A percentile compares a stretch with the other conserved stretches of the same genome.
These are phyloP conservation scores for Nephotettix cincticeps DNA, from an alignment of 1,140 invertebrate species.

Conservation along the genomic window DNA sequence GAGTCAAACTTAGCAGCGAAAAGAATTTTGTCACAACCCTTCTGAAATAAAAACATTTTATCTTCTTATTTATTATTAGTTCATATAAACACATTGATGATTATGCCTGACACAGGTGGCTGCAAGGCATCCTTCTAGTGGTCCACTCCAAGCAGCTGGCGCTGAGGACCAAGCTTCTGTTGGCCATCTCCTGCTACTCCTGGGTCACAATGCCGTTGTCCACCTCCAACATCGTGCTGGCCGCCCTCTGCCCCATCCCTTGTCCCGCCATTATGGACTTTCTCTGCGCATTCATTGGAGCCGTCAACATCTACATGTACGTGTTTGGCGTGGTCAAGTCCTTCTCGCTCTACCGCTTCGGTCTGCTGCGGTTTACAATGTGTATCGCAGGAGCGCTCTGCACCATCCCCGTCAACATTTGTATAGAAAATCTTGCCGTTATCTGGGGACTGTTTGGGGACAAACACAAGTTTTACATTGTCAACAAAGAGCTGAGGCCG, in stretches of 20 bases:
- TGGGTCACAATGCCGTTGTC: conserved; percentile 94
- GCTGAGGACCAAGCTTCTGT: conserved; percentile 74
- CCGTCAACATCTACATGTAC: conserved; percentile 94
- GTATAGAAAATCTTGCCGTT: conserved; percentile 92
- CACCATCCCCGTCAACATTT: conserved; percentile 87
- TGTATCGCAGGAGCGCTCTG: conserved; percentile 82
- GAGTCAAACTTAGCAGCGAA: too few species aligned
- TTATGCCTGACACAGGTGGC: conserved; percentile 59
- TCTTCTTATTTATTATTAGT: too few species aligned
- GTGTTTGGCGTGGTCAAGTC: conserved; percentile 95
- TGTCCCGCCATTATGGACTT: conserved; percentile 81
- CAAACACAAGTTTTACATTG: conserved; percentile 94
- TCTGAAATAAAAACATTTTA: too few species aligned
- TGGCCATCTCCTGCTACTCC: conserved; percentile 89
- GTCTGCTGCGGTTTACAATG: conserved; percentile 72
- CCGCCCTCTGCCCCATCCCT: conserved; percentile 81
- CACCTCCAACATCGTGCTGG: conserved; percentile 84
- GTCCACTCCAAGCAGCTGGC: conserved; percentile 89
- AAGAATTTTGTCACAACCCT: too few species aligned
- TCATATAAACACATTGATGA: too few species aligned
- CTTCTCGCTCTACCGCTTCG: conserved; percentile 85
- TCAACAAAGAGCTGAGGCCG: conserved; percentile 72
- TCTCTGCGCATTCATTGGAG: conserved; percentile 84
- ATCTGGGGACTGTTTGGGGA: conserved; percentile 90
- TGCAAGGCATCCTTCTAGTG: conserved; percentile 93